Evolutionary conservation across 2,797 vertebrate species (phyloP).

Genomic region (Fistularia tabacaria): DNA sequence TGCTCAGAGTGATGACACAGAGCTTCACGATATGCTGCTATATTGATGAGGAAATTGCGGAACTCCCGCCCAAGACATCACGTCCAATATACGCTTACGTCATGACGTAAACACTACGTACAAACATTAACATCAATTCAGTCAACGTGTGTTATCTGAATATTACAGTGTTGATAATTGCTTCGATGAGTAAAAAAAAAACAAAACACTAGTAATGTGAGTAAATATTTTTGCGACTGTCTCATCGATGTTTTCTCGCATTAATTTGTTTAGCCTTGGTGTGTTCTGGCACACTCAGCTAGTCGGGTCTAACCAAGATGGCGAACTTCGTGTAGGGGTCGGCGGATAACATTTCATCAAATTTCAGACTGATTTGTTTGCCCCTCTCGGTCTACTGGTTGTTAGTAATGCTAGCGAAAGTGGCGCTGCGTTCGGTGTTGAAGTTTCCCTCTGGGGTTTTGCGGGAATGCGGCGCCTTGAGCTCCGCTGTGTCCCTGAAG

Average conservation of each 20-base stretch:
- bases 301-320: constrained; percentile 64
- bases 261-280: constrained; percentile 3
- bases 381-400: neutral
- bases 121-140: too few species aligned
- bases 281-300: constrained; percentile 18
- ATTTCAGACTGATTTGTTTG: neutral
- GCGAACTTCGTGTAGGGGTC: constrained; percentile 58
- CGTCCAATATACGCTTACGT: too few species aligned
- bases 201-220: neutral
- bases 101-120: too few species aligned
- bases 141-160: too few species aligned
- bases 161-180: too few species aligned
- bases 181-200: too few species aligned
- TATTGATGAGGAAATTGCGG: too few species aligned
- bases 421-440: constrained; percentile 51
- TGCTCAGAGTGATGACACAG: too few species aligned
- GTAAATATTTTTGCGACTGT: neutral
- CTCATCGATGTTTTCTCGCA: constrained; percentile 52
- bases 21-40: too few species aligned
- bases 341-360: constrained; percentile 5
- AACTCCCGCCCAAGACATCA: too few species aligned
- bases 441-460: constrained; percentile 42
- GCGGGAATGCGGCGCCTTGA: constrained; percentile 43
- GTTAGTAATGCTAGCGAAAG: constrained; percentile 42
- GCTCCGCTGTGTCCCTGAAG: constrained; percentile 10